Conservation (phyloP, 2,113 vertebrate species). For the Cichladusa arquata region DNA sequence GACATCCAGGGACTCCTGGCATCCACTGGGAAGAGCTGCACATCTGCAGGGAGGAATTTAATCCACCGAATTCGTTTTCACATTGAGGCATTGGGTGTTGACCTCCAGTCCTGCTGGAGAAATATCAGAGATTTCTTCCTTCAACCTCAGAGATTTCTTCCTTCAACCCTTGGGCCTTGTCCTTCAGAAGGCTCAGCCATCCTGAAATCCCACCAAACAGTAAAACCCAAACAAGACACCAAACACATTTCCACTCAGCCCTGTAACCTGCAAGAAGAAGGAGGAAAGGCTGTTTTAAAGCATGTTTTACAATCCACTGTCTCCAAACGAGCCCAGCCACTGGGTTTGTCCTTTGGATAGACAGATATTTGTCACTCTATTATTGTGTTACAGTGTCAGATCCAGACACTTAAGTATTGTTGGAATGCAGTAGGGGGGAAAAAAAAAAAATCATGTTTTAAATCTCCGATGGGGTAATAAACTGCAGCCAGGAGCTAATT, state of each 20-base stretch:
- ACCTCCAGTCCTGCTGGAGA: background rate
- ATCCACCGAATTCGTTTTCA: background rate
- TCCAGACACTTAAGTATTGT: conserved; percentile 77
- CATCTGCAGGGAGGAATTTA: background rate
- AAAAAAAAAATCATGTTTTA: conserved; percentile 70
- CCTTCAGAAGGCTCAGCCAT: background rate
- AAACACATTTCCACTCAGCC: background rate
- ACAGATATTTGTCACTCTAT: conserved; percentile 75
- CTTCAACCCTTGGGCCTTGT: background rate
- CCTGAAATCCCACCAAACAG: background rate
- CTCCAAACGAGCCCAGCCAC: conserved; percentile 2
- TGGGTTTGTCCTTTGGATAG: conserved; percentile 53
- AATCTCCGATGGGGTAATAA: conserved; percentile 82
- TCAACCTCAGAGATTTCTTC: background rate
- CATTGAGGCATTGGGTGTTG: rapidly evolving
- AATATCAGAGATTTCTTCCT: background rate
- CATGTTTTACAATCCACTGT: background rate
- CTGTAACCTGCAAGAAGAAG: background rate
- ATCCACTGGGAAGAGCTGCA: background rate
- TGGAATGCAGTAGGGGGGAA: conserved; percentile 73
- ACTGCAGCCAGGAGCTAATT: conserved; percentile 83
- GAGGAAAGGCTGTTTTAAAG: background rate
- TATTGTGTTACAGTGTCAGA: conserved; percentile 79
- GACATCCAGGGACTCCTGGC: background rate
- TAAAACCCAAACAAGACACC: background rate